Conservation (phyloP, 2,797 vertebrate species). For the Acropternis orthonyx region DNA sequence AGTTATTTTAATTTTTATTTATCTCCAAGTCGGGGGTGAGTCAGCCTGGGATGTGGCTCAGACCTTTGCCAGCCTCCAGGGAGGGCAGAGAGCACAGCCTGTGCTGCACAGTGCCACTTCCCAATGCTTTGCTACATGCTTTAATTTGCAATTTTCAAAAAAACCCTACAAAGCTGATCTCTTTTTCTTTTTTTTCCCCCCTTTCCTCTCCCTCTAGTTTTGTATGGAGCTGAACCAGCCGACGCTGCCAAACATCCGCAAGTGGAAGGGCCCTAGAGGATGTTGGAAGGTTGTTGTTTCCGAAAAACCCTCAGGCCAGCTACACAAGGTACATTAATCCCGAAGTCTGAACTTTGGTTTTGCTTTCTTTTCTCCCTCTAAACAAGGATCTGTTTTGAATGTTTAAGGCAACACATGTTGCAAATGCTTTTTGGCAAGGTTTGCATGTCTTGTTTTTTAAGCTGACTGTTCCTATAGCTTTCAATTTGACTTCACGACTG, state of each 20-base stretch:
- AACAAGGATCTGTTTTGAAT: background rate
- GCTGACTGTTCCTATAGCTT: background rate
- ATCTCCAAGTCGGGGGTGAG: background rate
- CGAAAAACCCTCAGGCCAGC: conserved; percentile 80
- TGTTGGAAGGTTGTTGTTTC: conserved; percentile 87
- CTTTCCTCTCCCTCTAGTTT: conserved; percentile 80
- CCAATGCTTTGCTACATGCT: background rate
- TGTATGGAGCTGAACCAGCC: conserved; percentile 92
- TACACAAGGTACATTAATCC: conserved; percentile 78
- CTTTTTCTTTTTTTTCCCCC: background rate
- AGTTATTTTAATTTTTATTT: background rate
- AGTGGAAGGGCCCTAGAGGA: conserved; percentile 87
- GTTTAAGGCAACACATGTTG: background rate
- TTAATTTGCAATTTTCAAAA: background rate
- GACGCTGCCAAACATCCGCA: conserved; percentile 84
- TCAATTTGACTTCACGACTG: background rate
- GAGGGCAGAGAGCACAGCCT: background rate
- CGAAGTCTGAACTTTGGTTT: background rate
- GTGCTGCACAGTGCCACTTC: background rate
- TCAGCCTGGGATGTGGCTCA: background rate
- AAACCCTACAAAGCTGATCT: background rate
- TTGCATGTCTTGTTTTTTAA: background rate
- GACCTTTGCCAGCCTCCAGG: background rate
- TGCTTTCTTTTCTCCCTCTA: background rate
- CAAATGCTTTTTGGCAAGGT: background rate